These are phyloP conservation scores for Cerceris ruficornis DNA, from an alignment of 2,888 invertebrate genomes.

Conservation along the genomic window DNA sequence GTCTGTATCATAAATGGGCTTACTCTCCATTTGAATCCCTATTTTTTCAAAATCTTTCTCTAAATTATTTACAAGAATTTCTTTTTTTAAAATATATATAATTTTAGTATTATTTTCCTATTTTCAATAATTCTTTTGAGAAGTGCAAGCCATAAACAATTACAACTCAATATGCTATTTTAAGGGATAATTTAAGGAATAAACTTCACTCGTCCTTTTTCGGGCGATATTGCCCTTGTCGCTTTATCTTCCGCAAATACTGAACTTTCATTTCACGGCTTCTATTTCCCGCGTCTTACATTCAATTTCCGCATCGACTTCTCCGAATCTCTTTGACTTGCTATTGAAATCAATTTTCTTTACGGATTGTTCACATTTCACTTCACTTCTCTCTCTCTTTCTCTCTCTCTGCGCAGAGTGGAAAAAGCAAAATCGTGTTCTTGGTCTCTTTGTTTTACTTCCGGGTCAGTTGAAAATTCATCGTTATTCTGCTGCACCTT, in stretches of 20 bases:
- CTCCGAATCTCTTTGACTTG: slow-evolving; percentile 38
- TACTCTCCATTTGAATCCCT: too few relatives aligned
- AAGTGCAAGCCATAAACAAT: too few relatives aligned
- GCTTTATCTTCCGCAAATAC: slow-evolving; percentile 53
- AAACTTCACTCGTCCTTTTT: not conserved
- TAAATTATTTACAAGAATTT: too few relatives aligned
- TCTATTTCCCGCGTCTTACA: slow-evolving; percentile 41
- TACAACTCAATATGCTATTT: not conserved
- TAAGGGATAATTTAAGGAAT: not conserved
- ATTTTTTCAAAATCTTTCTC: too few relatives aligned
- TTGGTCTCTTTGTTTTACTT: too few relatives aligned
- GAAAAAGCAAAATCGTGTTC: slow-evolving; percentile 1
- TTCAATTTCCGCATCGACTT: slow-evolving; percentile 48
- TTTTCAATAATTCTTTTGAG: too few relatives aligned
- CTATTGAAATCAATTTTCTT: slow-evolving; percentile 52
- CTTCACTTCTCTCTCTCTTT: not conserved
- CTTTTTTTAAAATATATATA: too few relatives aligned
- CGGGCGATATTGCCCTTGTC: slow-evolving; percentile 23
- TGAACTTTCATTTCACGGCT: slow-evolving; percentile 51
- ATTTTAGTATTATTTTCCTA: too few relatives aligned
- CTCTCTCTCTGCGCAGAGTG: not conserved
- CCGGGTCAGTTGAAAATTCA: too few relatives aligned
- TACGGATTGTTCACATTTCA: slow-evolving; percentile 2
- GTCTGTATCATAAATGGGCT: too few relatives aligned
- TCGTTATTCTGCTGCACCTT: too few relatives aligned